Evolutionary conservation across 2,888 invertebrate genomes (phyloP), one percentile per base, ranked within the genome.

Genomic region (Parnassius glacialis): DNA sequence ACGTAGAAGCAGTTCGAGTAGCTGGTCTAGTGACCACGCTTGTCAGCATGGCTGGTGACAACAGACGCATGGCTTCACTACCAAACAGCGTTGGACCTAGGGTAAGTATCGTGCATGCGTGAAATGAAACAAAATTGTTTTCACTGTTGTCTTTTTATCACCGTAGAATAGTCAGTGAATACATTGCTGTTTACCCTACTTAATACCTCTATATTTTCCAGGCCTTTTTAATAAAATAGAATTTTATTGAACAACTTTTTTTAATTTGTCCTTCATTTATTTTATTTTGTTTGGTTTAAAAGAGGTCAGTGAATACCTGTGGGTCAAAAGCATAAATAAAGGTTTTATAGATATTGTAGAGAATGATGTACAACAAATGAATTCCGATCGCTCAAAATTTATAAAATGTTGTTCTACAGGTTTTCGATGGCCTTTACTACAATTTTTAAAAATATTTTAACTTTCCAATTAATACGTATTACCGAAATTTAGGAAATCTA

Each of bases 21-120:
- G 95, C 96, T 67, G 95, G 95, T 70, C 92, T 96, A 79, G 95
- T 96, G 79, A 96, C 96, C 73, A 96, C 96, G 73, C 93, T 96
- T 84, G 96, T 96, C 83, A 95, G 95, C 90, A 95, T 96, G 79
- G 95, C 95, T 65, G 95, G 95, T 55, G 94, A 93, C 92, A 83
- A 84, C 85, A 78, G 86, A 75, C 84, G 92, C 74, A 89, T 92
- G 92, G 87, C 90, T 75, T 83, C 87, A 61, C 81, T 90, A 70
- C 91, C 91, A 58, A 91, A 91, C 87, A 90, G 88, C 81, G 87
- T 90, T 65, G 92, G 92, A 85, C 92, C 92, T 50, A 85, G 92
- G 87, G 92, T 92, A 85, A 83, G 86, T 71, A 70, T 61, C 67
- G 70, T 72, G 81, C 80, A 84, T 72, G 62, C n/a, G 9, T 58